These are phyloP conservation scores for Urocitellus parryii DNA, from an alignment of 2,113 vertebrate species.

Conservation along the genomic window DNA sequence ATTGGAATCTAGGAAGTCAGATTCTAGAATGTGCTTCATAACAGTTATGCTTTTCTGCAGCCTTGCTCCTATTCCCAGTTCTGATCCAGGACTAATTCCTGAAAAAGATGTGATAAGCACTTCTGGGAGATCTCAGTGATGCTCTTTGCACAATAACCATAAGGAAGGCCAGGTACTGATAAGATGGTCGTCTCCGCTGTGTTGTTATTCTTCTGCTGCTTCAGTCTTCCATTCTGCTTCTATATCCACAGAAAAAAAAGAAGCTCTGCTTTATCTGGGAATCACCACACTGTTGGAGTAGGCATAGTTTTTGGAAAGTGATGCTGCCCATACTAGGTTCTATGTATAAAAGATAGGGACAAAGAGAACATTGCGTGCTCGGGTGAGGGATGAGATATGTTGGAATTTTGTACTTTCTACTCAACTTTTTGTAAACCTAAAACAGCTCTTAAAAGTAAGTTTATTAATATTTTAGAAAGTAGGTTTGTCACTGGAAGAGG, in stretches of 20 bases:
- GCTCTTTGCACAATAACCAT: background rate
- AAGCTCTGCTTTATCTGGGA: background rate
- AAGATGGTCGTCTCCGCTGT: background rate
- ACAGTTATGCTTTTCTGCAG: background rate
- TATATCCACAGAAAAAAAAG: background rate
- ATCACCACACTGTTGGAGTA: background rate
- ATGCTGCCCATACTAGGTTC: background rate
- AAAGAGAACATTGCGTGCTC: no score
- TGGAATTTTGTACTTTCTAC: background rate
- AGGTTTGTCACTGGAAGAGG: no score
- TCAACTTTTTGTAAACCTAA: background rate
- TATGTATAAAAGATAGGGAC: background rate
- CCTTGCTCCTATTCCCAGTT: background rate
- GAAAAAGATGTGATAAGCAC: background rate
- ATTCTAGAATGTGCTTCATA: background rate
- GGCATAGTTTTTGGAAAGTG: background rate
- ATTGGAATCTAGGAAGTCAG: background rate
- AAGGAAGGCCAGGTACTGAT: no score
- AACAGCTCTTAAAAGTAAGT: background rate
- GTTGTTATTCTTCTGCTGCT: background rate
- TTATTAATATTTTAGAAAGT: background rate
- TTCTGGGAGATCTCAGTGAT: background rate
- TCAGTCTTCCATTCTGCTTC: background rate
- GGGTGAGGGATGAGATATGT: no score
- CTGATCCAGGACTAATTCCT: background rate